phyloP scores from a whole-genome alignment of 2,797 vertebrate genomes.

The Heterohyrax brucei region DNA sequence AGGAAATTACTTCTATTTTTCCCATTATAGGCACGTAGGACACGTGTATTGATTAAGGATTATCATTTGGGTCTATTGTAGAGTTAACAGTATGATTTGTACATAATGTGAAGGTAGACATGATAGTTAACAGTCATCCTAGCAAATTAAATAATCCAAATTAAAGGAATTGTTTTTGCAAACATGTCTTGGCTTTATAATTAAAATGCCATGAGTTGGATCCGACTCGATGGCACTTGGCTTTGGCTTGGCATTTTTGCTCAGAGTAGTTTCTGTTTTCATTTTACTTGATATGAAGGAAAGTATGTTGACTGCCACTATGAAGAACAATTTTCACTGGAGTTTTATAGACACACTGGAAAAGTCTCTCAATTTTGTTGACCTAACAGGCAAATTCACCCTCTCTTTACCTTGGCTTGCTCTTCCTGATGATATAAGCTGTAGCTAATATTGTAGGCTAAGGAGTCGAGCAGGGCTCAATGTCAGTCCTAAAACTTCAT shows the following conservation, averaged over 20 bases:
- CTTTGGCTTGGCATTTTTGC: background rate
- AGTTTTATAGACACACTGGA: background rate
- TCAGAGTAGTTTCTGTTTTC: background rate
- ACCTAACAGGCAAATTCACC: background rate
- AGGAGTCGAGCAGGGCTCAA: background rate
- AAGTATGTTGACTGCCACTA: background rate
- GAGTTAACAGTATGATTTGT: background rate
- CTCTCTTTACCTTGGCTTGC: background rate
- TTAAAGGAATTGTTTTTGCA: background rate
- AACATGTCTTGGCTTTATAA: conserved; percentile 2
- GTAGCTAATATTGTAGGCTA: background rate
- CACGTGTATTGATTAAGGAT: background rate
- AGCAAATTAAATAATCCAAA: conserved; percentile 5
- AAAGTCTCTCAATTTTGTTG: background rate
- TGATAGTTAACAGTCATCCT: background rate
- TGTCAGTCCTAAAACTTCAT: background rate
- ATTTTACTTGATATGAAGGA: background rate
- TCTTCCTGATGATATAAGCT: background rate
- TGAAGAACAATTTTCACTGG: background rate
- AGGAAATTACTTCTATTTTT: background rate
- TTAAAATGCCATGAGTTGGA: background rate
- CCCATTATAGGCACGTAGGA: background rate
- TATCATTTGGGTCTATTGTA: background rate
- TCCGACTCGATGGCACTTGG: too few relatives aligned
- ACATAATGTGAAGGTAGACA: background rate